Conservation (phyloP, 1,140 invertebrate genomes). For the Planococcus citri region DNA sequence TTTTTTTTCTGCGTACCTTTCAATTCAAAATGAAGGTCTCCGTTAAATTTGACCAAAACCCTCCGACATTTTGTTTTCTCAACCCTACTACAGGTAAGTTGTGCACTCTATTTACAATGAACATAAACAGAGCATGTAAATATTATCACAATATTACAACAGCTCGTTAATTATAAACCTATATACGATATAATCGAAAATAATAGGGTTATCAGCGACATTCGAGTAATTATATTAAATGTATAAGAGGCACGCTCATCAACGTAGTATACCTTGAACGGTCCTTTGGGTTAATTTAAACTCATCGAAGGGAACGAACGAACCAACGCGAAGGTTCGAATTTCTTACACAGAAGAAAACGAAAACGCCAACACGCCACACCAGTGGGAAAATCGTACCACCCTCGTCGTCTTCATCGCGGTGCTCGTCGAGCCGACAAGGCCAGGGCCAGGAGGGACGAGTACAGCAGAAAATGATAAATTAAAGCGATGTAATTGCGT, state of each 20-base stretch:
- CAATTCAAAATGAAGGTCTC: too few relatives aligned
- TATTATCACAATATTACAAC: background rate
- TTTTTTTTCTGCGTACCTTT: too few relatives aligned
- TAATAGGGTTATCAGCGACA: slow-evolving; percentile 12
- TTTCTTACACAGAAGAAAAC: too few relatives aligned
- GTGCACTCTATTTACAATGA: too few relatives aligned
- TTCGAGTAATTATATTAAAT: background rate
- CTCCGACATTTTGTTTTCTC: too few relatives aligned
- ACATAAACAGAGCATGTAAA: too few relatives aligned
- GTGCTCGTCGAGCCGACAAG: too few relatives aligned
- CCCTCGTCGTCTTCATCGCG: too few relatives aligned
- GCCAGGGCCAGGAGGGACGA: background rate
- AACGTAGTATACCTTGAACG: background rate
- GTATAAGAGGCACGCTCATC: background rate
- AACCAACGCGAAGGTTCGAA: too few relatives aligned
- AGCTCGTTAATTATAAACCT: background rate
- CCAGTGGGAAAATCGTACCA: too few relatives aligned
- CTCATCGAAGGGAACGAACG: background rate
- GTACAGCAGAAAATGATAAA: slow-evolving; percentile 16
- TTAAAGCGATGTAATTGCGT: slow-evolving; percentile 19
- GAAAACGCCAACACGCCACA: background rate
- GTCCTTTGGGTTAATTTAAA: slow-evolving; percentile 3
- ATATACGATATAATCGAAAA: slow-evolving; percentile 8
- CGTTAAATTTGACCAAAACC: too few relatives aligned
- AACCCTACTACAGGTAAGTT: too few relatives aligned